phyloP scores from a whole-genome alignment of 2,888 invertebrate genomes.

The Aricia artaxerxes region DNA sequence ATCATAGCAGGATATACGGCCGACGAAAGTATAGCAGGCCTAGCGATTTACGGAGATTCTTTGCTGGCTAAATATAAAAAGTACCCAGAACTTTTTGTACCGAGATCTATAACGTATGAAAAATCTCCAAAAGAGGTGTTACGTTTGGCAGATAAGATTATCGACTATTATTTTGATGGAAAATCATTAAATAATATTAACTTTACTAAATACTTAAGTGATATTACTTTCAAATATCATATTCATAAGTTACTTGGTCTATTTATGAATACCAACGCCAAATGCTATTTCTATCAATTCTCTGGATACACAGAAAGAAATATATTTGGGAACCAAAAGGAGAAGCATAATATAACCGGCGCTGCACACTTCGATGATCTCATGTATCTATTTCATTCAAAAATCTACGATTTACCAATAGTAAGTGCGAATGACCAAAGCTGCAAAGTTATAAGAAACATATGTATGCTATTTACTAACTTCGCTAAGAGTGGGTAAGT shows the following conservation, averaged over 20 bases:
- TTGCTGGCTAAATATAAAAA: conserved; percentile 43
- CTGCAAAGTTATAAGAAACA: conserved; percentile 52
- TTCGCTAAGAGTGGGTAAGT: conserved; percentile 64
- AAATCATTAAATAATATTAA: conserved; percentile 43
- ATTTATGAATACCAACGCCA: conserved; percentile 40
- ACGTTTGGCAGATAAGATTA: conserved; percentile 50
- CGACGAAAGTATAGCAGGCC: conserved; percentile 77
- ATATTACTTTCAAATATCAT: conserved; percentile 45
- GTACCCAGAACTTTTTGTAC: conserved; percentile 52
- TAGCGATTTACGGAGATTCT: conserved; percentile 38
- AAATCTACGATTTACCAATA: conserved; percentile 44
- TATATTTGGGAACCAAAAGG: conserved; percentile 47
- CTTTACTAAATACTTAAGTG: conserved; percentile 45
- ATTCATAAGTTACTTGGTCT: conserved; percentile 46
- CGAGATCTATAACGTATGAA: conserved; percentile 48
- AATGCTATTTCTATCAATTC: conserved; percentile 52
- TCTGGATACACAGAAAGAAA: conserved; percentile 54
- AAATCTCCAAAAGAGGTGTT: conserved; percentile 34
- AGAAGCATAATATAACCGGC: conserved; percentile 51
- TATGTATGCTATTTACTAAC: conserved; percentile 56
- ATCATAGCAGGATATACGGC: conserved; percentile 85
- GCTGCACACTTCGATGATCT: conserved; percentile 60
- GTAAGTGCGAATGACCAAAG: conserved; percentile 49
- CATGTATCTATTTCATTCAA: conserved; percentile 56
- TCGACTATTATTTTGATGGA: conserved; percentile 52